These are phyloP conservation scores for Thalpophila matura DNA, from an alignment of 2,888 invertebrate species.

Conservation along the genomic window DNA sequence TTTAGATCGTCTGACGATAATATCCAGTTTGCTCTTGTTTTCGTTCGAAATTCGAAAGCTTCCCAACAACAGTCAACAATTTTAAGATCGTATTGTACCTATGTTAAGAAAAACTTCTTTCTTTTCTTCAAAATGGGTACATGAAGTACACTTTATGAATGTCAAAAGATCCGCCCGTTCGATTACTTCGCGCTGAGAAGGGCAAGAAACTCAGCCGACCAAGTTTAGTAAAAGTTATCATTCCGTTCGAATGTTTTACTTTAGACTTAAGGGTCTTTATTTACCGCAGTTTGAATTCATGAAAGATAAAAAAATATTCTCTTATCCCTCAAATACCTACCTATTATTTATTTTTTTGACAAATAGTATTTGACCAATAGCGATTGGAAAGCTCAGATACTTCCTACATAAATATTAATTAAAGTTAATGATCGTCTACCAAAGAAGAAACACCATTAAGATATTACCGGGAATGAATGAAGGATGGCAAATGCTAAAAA, in stretches of 20 bases:
- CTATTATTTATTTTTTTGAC: too few species aligned
- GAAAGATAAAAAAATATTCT: slow-evolving; percentile 11
- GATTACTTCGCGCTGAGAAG: slow-evolving; percentile 35
- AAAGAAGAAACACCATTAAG: slow-evolving; percentile 34
- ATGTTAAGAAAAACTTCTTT: slow-evolving; percentile 22
- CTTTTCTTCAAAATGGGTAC: slow-evolving; percentile 30
- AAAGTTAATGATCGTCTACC: slow-evolving; percentile 10
- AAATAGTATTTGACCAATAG: too few species aligned
- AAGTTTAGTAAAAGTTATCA: slow-evolving; percentile 45
- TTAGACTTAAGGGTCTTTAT: slow-evolving; percentile 42
- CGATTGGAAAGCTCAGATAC: slow-evolving; percentile 16
- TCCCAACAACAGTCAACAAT: slow-evolving; percentile 13
- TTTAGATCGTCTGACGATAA: slow-evolving; percentile 14
- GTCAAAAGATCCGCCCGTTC: slow-evolving; percentile 56
- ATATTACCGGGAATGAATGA: slow-evolving; percentile 43
- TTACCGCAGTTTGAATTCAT: slow-evolving; percentile 43
- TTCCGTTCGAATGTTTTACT: slow-evolving; percentile 52
- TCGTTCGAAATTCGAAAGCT: slow-evolving; percentile 17
- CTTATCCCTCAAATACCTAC: not conserved
- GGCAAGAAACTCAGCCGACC: slow-evolving; percentile 35
- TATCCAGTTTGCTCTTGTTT: slow-evolving; percentile 24
- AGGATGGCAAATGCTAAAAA: slow-evolving; percentile 22
- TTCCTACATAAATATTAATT: slow-evolving; percentile 15
- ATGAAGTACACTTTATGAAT: slow-evolving; percentile 39
- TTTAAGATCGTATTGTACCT: slow-evolving; percentile 19